Base-by-base conservation (phyloP, 2,888 invertebrate species). In the Amorpha juglandis region DNA sequence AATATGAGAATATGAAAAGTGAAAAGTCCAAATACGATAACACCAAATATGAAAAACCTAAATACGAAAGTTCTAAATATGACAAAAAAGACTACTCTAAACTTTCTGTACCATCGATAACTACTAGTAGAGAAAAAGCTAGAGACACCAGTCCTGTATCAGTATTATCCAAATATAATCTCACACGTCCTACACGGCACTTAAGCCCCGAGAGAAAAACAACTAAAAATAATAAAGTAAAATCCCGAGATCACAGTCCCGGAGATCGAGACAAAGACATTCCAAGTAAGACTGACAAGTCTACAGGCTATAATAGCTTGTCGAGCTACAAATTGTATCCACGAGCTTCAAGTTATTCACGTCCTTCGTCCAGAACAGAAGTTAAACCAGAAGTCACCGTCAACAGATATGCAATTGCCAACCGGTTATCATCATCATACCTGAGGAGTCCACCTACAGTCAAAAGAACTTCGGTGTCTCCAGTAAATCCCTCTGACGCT, bases 101-200 rank as follows among this genome's bases (percentile, higher is more conserved):
- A 77, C 83, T 91, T 6, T 79, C 82, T 8, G 78, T 89, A 65
- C 90, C 92, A 38, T 79, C 85, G 2, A 75, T 84, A 50, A 88
- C 83, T 27, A 85, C 81, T 2, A 87, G 69, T 21, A 50, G 67
- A n/a, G 67, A 78, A 48, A 87, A 87, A 78, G 95, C 94, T 69
- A 90, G 95, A 75, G 95, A 95, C 74, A 93, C 94, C 3, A 95
- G 95, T 80, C 95, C 95, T 4, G 87, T 91, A 65, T 86, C 91
- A 69, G 83, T 88, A 64, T 74, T 84, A 62, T 88, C 91, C 50
- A 92, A 91, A 78, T 93, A 92, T 69, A 87, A 84, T 74, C 78
- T 90, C 69, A 90, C 82, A 71, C 82, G 89, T 78, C 76, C 89
- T 66, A 88, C 94, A 21, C 87, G 94, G 68, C 93, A 93, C 65